Percentiles rank a stretch among this genome's conserved stretches.
These are phyloP conservation scores for Henricia sp. DNA, from an alignment of 53 echinoderm and acorn worm species.

Conservation along the genomic window DNA sequence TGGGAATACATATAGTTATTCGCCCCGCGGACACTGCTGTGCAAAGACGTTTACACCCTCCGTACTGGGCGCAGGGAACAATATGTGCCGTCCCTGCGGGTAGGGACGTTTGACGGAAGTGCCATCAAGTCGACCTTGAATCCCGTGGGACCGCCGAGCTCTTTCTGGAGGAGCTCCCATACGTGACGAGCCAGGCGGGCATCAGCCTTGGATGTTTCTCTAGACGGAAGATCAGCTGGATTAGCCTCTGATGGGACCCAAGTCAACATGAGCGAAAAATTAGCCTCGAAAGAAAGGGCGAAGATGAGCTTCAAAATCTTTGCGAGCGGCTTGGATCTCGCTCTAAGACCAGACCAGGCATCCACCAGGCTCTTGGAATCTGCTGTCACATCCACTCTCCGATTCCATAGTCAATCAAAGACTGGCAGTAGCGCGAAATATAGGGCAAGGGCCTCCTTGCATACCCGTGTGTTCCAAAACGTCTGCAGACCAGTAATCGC, in stretches of 20 bases:
- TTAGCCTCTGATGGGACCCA: slow-evolving; percentile 5
- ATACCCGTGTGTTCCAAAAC: too few species aligned
- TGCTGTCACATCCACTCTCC: slow-evolving; percentile 7
- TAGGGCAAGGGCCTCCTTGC: slow-evolving; percentile 7
- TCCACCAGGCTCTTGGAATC: slow-evolving; percentile 13
- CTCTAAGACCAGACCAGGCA: slow-evolving; percentile 19
- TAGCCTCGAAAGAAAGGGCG: too few species aligned
- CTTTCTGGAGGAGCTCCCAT: slow-evolving; percentile 26
- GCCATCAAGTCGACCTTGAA: slow-evolving; percentile 16
- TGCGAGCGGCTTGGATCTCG: background rate
- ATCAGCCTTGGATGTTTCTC: slow-evolving; percentile 2
- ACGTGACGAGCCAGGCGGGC: background rate
- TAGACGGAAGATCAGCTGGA: slow-evolving; percentile 26
- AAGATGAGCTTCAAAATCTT: too few species aligned
- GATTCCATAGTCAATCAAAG: slow-evolving; percentile 22
- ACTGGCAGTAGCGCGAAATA: slow-evolving; percentile 13
- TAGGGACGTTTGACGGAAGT: slow-evolving; percentile 1
- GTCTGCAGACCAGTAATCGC: too few species aligned
- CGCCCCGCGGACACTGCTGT: slow-evolving; percentile 18
- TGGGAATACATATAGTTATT: background rate
- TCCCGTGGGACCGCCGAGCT: too few species aligned
- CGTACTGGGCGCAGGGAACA: slow-evolving; percentile 7
- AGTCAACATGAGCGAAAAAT: too few species aligned
- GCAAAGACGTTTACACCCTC: slow-evolving; percentile 28
- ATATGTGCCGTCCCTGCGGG: background rate